Evolutionary conservation across 2,797 vertebrate species (phyloP).

Genomic region (Tokudaia muenninki): DNA sequence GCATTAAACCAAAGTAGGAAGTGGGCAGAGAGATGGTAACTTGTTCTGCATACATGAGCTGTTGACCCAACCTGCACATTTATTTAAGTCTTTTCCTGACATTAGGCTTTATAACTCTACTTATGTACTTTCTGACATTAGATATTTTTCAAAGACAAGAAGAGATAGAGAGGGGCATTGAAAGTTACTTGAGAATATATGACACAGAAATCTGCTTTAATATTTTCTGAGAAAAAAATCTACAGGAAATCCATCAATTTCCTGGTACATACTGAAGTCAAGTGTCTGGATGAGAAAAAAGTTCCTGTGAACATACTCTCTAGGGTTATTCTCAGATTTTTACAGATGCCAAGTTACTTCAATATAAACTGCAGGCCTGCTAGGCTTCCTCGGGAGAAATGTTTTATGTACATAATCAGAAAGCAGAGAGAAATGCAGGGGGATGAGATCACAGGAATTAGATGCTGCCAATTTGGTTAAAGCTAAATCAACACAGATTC

Average conservation of each 20-base stretch:
- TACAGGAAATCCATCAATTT: background rate
- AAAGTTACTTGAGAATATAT: background rate
- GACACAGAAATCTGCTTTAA: background rate
- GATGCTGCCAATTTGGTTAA: background rate
- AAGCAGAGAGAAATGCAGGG: background rate
- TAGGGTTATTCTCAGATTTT: background rate
- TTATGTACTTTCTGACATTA: too few relatives aligned
- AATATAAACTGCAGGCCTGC: background rate
- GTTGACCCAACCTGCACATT: background rate
- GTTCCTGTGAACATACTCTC: background rate
- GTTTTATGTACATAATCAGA: background rate
- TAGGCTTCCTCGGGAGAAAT: background rate
- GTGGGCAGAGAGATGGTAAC: background rate
- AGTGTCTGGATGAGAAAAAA: background rate
- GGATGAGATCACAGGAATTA: background rate
- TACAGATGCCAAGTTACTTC: background rate
- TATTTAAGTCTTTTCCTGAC: background rate
- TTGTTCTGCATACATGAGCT: accelerated
- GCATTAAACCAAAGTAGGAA: background rate
- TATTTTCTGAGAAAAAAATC: background rate
- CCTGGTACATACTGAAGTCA: too few relatives aligned
- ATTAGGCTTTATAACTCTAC: background rate
- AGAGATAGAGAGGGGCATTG: background rate
- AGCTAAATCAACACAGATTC: background rate
- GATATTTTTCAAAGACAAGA: background rate